A percentile compares a stretch with the other conserved stretches of the same genome.
Evolutionary conservation across 2,888 invertebrate genomes (phyloP).

Genomic region (Aspidapion aeneum): DNA sequence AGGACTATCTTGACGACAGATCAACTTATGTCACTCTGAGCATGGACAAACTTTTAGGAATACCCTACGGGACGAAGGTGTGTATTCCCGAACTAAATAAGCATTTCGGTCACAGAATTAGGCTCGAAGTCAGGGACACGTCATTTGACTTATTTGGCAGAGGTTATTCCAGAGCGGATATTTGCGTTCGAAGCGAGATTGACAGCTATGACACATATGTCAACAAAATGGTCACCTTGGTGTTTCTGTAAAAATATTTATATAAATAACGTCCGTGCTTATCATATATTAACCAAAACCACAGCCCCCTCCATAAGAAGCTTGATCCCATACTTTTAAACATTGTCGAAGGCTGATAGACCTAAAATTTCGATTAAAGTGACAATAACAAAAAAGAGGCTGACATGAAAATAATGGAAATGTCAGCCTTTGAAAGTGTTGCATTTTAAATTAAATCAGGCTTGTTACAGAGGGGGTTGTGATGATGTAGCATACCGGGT

Average conservation of each 20-base stretch:
- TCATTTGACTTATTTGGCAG: conserved; percentile 44
- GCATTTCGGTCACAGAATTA: conserved; percentile 49
- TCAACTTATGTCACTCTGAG: conserved; percentile 49
- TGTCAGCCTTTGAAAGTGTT: no score
- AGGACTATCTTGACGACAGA: conserved; percentile 53
- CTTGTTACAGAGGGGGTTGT: no score
- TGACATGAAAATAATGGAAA: no score
- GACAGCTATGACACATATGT: conserved; percentile 53
- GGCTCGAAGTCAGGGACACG: conserved; percentile 49
- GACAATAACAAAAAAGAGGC: no score
- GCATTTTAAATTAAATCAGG: no score
- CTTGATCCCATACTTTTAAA: no score
- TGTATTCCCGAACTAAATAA: conserved; percentile 52
- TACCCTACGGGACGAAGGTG: conserved; percentile 48
- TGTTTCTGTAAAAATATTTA: conserved; percentile 37
- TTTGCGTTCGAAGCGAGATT: conserved; percentile 52
- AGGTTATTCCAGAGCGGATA: conserved; percentile 48
- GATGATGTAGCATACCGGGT: no score
- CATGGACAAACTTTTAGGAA: conserved; percentile 48
- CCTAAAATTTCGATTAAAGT: no score
- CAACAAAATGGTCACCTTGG: conserved; percentile 48
- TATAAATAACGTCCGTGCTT: no score
- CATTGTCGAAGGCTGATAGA: no score
- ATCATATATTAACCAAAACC: no score
- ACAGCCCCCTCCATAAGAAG: no score